Evolutionary conservation across 2,888 invertebrate genomes (phyloP).

Genomic region (Spilosoma lubricipeda): DNA sequence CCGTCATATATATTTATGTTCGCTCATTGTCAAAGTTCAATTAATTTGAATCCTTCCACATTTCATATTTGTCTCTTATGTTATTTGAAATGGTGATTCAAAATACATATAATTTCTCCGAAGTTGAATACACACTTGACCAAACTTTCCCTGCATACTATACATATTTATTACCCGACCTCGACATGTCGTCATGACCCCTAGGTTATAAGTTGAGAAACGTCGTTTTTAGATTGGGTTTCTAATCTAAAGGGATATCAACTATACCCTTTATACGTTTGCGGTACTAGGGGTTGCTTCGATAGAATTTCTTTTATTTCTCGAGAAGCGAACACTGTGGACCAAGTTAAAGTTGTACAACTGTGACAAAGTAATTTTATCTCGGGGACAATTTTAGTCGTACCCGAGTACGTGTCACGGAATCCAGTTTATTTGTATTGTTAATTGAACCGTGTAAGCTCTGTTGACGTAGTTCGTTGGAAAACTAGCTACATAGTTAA

Average conservation of each 20-base stretch:
- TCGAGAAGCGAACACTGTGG: slow-evolving; percentile 25
- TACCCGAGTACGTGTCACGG: slow-evolving; percentile 12
- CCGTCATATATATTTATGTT: slow-evolving; percentile 39
- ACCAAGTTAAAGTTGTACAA: slow-evolving; percentile 34
- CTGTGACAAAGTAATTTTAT: slow-evolving; percentile 45
- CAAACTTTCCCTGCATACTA: slow-evolving; percentile 44
- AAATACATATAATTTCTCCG: slow-evolving; percentile 22
- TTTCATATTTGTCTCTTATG: slow-evolving; percentile 13
- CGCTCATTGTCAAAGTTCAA: slow-evolving; percentile 39
- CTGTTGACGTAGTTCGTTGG: slow-evolving; percentile 19
- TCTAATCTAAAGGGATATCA: slow-evolving; percentile 62
- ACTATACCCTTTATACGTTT: slow-evolving; percentile 54
- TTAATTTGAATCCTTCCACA: slow-evolving; percentile 20
- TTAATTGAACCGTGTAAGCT: slow-evolving; percentile 46
- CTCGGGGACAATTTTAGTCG: slow-evolving; percentile 30
- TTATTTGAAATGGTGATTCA: slow-evolving; percentile 21
- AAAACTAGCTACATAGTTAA: not conserved
- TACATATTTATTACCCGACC: slow-evolving; percentile 49
- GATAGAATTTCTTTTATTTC: slow-evolving; percentile 53
- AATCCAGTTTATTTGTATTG: slow-evolving; percentile 20
- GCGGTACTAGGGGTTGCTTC: slow-evolving; percentile 48
- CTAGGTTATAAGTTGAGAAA: slow-evolving; percentile 53
- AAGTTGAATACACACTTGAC: slow-evolving; percentile 30
- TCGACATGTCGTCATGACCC: slow-evolving; percentile 48
- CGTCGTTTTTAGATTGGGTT: slow-evolving; percentile 58